Conservation (phyloP, 2,797 vertebrate species). For the Micropoecilia bifurca region DNA sequence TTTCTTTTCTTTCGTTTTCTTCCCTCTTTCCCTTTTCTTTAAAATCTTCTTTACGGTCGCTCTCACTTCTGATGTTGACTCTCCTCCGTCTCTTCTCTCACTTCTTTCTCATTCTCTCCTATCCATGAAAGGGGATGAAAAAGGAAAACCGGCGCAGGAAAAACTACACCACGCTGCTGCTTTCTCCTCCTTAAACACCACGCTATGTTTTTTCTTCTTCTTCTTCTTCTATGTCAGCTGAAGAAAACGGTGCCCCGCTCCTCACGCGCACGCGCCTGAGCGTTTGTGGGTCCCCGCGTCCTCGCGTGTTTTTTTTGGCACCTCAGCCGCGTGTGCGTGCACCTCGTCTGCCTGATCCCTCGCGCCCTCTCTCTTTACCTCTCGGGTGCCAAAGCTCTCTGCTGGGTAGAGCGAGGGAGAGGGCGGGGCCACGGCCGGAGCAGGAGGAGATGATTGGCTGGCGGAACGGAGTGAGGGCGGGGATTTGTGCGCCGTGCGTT, state of each 20-base stretch:
- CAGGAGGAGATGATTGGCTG: constrained; percentile 20
- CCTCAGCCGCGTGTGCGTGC: constrained; percentile 26
- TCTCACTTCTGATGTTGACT: constrained; percentile 15
- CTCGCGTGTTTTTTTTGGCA: constrained; percentile 25
- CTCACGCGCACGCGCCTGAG: background rate
- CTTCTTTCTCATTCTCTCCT: constrained; percentile 38
- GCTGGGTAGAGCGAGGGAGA: constrained; percentile 36
- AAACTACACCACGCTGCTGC: background rate
- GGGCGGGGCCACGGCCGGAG: constrained; percentile 49
- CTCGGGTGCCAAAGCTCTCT: constrained; percentile 43
- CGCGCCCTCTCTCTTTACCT: constrained; percentile 12
- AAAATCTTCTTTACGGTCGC: background rate
- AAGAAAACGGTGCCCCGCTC: constrained; percentile 1
- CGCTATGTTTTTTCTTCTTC: background rate
- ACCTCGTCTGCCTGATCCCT: constrained; percentile 9
- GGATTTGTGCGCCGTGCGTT: background rate
- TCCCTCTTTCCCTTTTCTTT: background rate
- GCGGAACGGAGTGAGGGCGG: constrained; percentile 18
- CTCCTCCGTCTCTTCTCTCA: constrained; percentile 30
- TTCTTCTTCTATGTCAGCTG: constrained; percentile 10
- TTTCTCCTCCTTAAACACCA: background rate
- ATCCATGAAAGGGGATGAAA: constrained; percentile 35
- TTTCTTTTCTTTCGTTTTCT: background rate
- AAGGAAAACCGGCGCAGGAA: background rate
- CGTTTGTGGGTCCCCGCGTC: constrained; percentile 16